These are phyloP conservation scores for Brachionichthys hirsutus DNA, from an alignment of 2,113 vertebrate species.

Conservation along the genomic window DNA sequence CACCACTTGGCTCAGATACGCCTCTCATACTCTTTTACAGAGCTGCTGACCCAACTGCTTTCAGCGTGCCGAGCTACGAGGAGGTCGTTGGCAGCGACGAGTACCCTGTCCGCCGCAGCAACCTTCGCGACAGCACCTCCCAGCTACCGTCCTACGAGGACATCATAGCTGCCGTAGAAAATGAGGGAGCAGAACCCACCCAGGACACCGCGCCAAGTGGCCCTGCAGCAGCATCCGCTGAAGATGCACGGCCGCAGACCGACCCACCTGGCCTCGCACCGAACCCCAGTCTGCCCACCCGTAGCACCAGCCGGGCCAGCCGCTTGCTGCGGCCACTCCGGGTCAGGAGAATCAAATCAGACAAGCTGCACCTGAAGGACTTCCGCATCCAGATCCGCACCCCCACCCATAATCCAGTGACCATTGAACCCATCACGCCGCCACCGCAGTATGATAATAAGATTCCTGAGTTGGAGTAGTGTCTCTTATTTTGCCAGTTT, in stretches of 20 bases:
- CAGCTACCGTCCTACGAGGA: conserved; percentile 95
- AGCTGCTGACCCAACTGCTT: conserved; percentile 23
- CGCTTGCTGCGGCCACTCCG: conserved; percentile 85
- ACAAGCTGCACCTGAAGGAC: conserved; percentile 92
- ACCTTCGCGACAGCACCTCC: conserved; percentile 79
- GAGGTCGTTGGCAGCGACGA: conserved; percentile 84
- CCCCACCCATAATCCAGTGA: conserved; percentile 70
- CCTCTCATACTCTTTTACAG: conserved; percentile 34
- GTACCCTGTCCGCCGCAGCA: conserved; percentile 73
- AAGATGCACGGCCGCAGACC: background rate
- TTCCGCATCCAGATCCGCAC: conserved; percentile 78
- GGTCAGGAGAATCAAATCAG: conserved; percentile 91
- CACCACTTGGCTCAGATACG: background rate
- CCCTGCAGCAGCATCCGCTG: background rate
- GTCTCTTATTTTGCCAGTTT: background rate
- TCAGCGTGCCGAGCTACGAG: conserved; percentile 88
- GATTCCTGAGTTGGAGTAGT: conserved; percentile 65
- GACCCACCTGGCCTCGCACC: rapidly evolving
- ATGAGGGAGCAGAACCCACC: conserved; percentile 47
- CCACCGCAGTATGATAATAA: conserved; percentile 89
- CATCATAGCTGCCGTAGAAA: conserved; percentile 78
- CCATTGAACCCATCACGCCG: conserved; percentile 92
- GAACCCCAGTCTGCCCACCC: conserved; percentile 52
- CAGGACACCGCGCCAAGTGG: conserved; percentile 25
- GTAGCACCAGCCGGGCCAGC: conserved; percentile 80